Percentiles rank a stretch among this genome's conserved stretches.
These are phyloP conservation scores for Drosophila athabasca DNA, from an alignment of 1,140 invertebrate genomes.

Conservation along the genomic window DNA sequence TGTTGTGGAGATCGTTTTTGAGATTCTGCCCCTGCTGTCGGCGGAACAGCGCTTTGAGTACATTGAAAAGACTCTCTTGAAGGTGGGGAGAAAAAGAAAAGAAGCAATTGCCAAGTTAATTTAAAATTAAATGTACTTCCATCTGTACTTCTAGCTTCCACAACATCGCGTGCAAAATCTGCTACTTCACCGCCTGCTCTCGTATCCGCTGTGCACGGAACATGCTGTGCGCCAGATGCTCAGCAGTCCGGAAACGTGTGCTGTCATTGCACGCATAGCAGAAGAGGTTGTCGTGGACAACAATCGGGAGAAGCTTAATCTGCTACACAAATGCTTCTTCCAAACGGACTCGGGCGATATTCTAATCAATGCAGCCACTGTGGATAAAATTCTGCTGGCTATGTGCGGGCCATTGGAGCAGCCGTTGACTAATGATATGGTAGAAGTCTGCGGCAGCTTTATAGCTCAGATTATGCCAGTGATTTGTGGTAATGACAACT, in stretches of 20 bases:
- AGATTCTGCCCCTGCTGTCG: slow-evolving; percentile 85
- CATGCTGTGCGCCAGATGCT: slow-evolving; percentile 85
- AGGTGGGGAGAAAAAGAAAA: slow-evolving; percentile 19
- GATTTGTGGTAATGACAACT: slow-evolving; percentile 76
- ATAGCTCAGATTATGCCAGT: slow-evolving; percentile 84
- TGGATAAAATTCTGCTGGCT: slow-evolving; percentile 84
- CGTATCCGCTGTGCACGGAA: slow-evolving; percentile 84
- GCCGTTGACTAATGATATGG: slow-evolving; percentile 54
- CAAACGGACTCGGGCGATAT: slow-evolving; percentile 79
- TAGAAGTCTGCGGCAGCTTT: slow-evolving; percentile 85
- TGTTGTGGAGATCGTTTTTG: slow-evolving; percentile 86
- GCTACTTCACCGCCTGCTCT: slow-evolving; percentile 84
- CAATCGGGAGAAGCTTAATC: slow-evolving; percentile 81
- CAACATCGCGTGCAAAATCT: slow-evolving; percentile 70
- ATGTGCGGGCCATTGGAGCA: slow-evolving; percentile 76
- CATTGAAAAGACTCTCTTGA: slow-evolving; percentile 81
- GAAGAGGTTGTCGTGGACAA: slow-evolving; percentile 82
- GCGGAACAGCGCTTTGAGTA: slow-evolving; percentile 84
- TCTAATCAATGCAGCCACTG: slow-evolving; percentile 84
- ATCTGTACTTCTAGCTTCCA: slow-evolving; percentile 41
- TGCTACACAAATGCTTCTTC: slow-evolving; percentile 84
- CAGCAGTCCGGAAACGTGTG: slow-evolving; percentile 74
- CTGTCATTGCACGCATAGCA: slow-evolving; percentile 82
- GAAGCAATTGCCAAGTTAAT: not conserved
- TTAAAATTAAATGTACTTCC: not conserved